Evolutionary conservation across 1,140 invertebrate species (phyloP), one percentile per base, ranked within the genome.

Genomic region (Tetragonula clypearis): DNA sequence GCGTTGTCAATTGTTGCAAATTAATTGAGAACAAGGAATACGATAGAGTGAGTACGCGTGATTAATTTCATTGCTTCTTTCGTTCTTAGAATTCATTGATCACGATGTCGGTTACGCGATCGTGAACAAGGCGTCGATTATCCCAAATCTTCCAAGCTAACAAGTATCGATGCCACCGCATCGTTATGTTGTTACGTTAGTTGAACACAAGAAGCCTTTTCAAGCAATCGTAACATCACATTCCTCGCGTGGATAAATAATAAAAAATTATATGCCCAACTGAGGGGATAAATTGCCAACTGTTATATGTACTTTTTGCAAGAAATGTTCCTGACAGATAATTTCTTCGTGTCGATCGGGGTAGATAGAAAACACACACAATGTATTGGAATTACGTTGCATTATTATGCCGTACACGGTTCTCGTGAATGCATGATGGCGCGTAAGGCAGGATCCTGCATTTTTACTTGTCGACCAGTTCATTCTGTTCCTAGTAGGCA

Each of bases 71-170:
- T 84, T 72, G 81, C 58, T 69, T 35, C 66, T 69, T 26, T 58
- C 60, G 65, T 84, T 87, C 87, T 77, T 62, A 80, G 86, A 87
- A 88, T 80, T 65, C 76, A 88, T 88, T 76, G 76, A 87, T 88
- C 60, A 71, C 30, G 49, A 87, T 77, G 77, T 65, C 68, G 69
- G 65, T 35, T 62, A 71, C 17, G 60, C 26, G 74, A 83, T 76
- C 80, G 60, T 66, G 56, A 65, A 88, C 87, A 88, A 87, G 77
- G 76, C 76, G 1, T 30, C 69, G 76, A 87, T 84, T 88, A 88
- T 88, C 82, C 87, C 53, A 69, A 84, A 87, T 85, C 76, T 88
- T n/a, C 56, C 71, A 30, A 35, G 66, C 58, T 35, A 80, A 66
- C 60, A 11, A 26, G 53, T 53, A 81, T n/a, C 79, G n/a, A 60